phyloP scores from a whole-genome alignment of 2,888 invertebrate species.

The Camptogramma bilineatum region DNA sequence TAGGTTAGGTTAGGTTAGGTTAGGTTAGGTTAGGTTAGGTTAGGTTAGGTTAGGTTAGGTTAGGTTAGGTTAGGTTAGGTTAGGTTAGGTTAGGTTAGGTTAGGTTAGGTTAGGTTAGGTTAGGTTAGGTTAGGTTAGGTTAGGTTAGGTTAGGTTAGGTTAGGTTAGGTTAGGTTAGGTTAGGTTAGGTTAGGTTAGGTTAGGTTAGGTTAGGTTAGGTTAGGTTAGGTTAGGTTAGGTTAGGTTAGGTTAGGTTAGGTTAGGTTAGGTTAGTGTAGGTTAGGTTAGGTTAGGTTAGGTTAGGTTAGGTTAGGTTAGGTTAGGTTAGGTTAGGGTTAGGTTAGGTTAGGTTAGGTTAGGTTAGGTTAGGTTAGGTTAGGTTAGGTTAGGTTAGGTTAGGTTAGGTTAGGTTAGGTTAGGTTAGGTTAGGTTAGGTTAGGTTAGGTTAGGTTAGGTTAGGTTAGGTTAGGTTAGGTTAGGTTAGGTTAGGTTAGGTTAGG shows the following conservation, averaged over 20 bases:
- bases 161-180: constrained; percentile 15
- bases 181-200: constrained; percentile 32
- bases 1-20: too few species aligned
- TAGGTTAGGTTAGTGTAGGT: constrained; percentile 40
- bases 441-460: constrained; percentile 16
- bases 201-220: constrained; percentile 35
- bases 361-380: constrained; percentile 47
- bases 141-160: constrained; percentile 23
- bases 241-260: constrained; percentile 39
- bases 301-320: constrained; percentile 30
- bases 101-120: too few species aligned
- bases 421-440: constrained; percentile 24
- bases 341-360: constrained; percentile 42
- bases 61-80: too few species aligned
- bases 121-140: too few species aligned
- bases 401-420: constrained; percentile 37
- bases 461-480: constrained; percentile 27
- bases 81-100: too few species aligned
- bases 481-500: constrained; percentile 36
- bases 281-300: constrained; percentile 33
- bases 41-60: too few species aligned
- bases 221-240: constrained; percentile 39
- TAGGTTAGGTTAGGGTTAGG: constrained; percentile 37
- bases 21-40: too few species aligned
- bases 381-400: constrained; percentile 48